Conservation (phyloP, 1,140 invertebrate species). For the Elysia chlorotica region DNA sequence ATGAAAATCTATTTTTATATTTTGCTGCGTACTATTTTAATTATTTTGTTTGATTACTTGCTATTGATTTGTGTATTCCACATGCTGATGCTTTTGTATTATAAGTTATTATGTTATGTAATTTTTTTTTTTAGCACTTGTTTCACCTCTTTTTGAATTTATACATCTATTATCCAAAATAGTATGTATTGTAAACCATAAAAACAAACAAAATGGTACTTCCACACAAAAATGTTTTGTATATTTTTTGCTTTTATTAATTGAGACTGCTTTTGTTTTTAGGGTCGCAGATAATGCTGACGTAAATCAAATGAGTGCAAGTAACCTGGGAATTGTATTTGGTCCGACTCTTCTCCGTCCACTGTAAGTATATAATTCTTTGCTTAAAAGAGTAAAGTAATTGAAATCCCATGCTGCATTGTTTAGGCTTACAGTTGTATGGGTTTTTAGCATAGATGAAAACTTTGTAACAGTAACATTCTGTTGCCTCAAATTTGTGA, state of each 20-base stretch:
- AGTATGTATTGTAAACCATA: no score
- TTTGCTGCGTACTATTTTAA: no score
- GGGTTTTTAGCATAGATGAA: background rate
- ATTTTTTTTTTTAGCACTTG: no score
- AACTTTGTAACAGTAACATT: background rate
- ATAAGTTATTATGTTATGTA: no score
- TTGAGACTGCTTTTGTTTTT: no score
- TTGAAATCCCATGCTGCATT: background rate
- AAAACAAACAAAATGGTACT: background rate
- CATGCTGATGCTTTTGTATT: no score
- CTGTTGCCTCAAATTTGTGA: background rate
- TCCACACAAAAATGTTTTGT: background rate
- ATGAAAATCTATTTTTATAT: no score
- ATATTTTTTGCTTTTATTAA: background rate
- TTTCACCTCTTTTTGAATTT: no score
- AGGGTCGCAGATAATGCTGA: constrained; percentile 60
- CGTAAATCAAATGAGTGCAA: constrained; percentile 68
- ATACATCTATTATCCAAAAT: no score
- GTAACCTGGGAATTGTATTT: constrained; percentile 70
- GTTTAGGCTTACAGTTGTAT: background rate
- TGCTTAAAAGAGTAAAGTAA: background rate
- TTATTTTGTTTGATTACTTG: no score
- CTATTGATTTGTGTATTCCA: no score
- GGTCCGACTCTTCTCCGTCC: constrained; percentile 68
- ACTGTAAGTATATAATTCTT: constrained; percentile 55